These are phyloP conservation scores for Dione vanillae DNA, from an alignment of 2,888 invertebrate species.

Conservation along the genomic window DNA sequence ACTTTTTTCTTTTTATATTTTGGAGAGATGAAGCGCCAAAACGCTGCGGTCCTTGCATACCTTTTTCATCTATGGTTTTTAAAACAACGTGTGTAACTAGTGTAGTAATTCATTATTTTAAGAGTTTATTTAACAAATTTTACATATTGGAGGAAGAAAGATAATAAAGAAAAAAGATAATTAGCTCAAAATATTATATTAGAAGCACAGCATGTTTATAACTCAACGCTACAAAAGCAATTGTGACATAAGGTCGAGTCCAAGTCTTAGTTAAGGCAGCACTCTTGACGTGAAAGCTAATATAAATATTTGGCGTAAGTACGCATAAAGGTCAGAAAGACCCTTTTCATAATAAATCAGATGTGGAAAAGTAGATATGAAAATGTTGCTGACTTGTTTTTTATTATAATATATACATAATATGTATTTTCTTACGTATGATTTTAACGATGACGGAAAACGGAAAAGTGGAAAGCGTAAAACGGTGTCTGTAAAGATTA, in stretches of 20 bases:
- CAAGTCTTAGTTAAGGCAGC: conserved; percentile 33
- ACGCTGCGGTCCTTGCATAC: too few relatives aligned
- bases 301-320: conserved; percentile 64
- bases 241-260: conserved; percentile 30
- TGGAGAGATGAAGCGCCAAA: too few relatives aligned
- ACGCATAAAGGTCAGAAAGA: conserved; percentile 61
- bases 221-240: conserved; percentile 19
- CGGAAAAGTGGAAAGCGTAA: too few relatives aligned
- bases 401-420: not conserved
- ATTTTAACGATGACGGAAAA: too few relatives aligned
- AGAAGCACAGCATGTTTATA: not conserved
- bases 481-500: too few relatives aligned
- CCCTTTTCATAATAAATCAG: conserved; percentile 68
- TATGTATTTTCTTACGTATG: not conserved
- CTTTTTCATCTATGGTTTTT: too few relatives aligned
- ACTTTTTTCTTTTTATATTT: too few relatives aligned
- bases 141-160: not conserved
- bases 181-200: not conserved
- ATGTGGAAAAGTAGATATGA: conserved; percentile 56
- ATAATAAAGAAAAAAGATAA: too few relatives aligned
- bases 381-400: conserved; percentile 6
- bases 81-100: too few relatives aligned
- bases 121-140: not conserved
- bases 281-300: conserved; percentile 35
- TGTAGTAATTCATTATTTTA: too few relatives aligned